phyloP scores from a whole-genome alignment of 2,113 vertebrate genomes.

The Chaetodon auriga region DNA sequence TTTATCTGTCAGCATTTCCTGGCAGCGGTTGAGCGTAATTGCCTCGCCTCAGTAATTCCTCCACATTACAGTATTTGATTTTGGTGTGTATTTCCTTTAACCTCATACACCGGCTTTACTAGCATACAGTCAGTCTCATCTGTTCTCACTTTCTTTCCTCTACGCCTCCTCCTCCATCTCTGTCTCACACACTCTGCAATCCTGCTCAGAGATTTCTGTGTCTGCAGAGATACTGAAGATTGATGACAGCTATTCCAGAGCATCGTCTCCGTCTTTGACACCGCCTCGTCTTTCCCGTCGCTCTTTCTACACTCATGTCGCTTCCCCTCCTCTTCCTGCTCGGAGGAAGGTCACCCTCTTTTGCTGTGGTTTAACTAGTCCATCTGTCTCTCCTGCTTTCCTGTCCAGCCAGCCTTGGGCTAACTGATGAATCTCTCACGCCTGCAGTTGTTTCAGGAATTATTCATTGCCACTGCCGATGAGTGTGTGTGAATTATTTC shows the following conservation, averaged over 20 bases:
- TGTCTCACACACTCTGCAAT: constrained; percentile 28
- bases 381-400: constrained; percentile 57
- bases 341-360: constrained; percentile 66
- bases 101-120: constrained; percentile 3
- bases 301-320: constrained; percentile 10
- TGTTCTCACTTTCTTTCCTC: constrained; percentile 7
- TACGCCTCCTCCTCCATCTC: constrained; percentile 43
- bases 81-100: constrained; percentile 4
- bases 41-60: constrained; percentile 19
- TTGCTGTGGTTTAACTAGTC: constrained; percentile 70
- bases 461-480: constrained; percentile 52
- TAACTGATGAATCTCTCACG: constrained; percentile 62
- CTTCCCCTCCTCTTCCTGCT: constrained; percentile 33
- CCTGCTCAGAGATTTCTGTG: constrained; percentile 48
- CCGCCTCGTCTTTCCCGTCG: constrained; percentile 23
- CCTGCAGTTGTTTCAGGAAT: constrained; percentile 66
- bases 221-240: constrained; percentile 75
- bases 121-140: constrained; percentile 9
- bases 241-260: constrained; percentile 72
- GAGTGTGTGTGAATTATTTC: constrained; percentile 40
- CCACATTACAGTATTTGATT: constrained; percentile 35
- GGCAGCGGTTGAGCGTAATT: neutral
- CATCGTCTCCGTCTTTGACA: constrained; percentile 57
- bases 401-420: constrained; percentile 65
- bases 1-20: neutral